Base-by-base conservation (phyloP, 2,888 invertebrate species). In the Limnephilus auricula region DNA sequence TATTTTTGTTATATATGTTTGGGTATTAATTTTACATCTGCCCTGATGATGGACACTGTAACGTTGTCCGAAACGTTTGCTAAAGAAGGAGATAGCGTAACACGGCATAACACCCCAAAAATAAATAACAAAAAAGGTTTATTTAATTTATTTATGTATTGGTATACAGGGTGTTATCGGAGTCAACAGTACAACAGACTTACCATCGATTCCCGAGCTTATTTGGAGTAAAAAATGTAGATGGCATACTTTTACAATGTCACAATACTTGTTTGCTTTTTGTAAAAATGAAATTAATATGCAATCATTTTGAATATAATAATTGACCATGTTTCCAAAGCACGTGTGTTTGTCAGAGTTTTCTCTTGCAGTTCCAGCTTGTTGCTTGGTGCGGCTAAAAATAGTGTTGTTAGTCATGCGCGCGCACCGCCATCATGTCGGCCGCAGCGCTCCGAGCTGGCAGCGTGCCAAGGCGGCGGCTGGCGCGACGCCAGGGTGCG, bases 361-460 rank as follows among this genome's bases (percentile, higher is more conserved):
- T 37, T 40, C 85, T 85, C n/a, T 37, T 40, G 85, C 85, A 85
- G 85, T 85, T 85, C 85, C 85, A 85, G 85, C 85, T 34, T 37
- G 86, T 30, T 90, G 90, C 86, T 89, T 79, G 65, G 30, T 65
- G 65, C 65, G 50, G 79, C 92, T 89, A 89, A 87, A 90, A 91
- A 92, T 90, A 92, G 90, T 65, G 37, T 13, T 32, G 90, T 92
- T 90, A 92, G 92, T 92, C 93, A 93, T 92, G 92, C 92, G 93
- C 93, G 93, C 92, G 93, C 92, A 90, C 82, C 89, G 90, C 84
- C 83, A 83, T 65, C 83, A 83, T 65, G 65, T 89, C 79, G 88
- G 93, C 92, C 92, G 92, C 92, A 65, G 65, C 65, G 65, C 65
- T 65, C 10, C 92, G 91, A 91, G 88, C 93, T 93, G 92, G 93